These are phyloP conservation scores for Apodemia hepburni DNA, from an alignment of 2,888 invertebrate species.

Conservation along the genomic window DNA sequence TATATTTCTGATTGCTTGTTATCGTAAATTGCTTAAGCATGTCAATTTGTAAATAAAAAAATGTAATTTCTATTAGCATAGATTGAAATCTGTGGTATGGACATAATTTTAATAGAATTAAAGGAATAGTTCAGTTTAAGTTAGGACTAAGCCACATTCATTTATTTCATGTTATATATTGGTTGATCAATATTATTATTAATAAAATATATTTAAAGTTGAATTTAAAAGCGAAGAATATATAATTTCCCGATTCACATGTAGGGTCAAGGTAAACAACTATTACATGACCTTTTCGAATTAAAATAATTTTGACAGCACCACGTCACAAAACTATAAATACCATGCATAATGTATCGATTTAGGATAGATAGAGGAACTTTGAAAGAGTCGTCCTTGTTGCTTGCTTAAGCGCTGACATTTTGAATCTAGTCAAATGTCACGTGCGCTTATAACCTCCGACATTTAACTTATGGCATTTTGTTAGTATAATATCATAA, in stretches of 20 bases:
- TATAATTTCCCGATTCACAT: slow-evolving; percentile 51
- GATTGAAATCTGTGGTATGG: no score
- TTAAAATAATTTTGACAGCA: slow-evolving; percentile 68
- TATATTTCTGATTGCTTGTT: slow-evolving; percentile 41
- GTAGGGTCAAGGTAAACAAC: slow-evolving; percentile 69
- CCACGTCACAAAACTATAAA: slow-evolving; percentile 61
- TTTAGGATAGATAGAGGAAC: slow-evolving; percentile 62
- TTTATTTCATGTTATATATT: no score
- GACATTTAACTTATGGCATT: slow-evolving; percentile 70
- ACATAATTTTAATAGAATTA: no score
- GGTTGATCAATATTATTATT: no score
- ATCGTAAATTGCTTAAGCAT: slow-evolving; percentile 43
- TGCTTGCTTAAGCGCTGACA: slow-evolving; percentile 76
- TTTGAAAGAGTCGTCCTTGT: slow-evolving; percentile 78
- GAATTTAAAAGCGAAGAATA: slow-evolving; percentile 29
- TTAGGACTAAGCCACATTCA: no score
- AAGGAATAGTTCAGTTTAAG: no score
- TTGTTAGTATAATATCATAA: slow-evolving; percentile 47
- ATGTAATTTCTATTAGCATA: slow-evolving; percentile 1
- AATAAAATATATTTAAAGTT: no score
- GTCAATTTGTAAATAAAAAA: slow-evolving; percentile 27
- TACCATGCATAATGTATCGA: slow-evolving; percentile 68
- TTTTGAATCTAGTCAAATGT: slow-evolving; percentile 74
- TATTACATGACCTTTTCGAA: slow-evolving; percentile 65
- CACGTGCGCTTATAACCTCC: slow-evolving; percentile 72